Conservation (phyloP, 2,888 invertebrate genomes). For the Subacronicta megacephala region DNA sequence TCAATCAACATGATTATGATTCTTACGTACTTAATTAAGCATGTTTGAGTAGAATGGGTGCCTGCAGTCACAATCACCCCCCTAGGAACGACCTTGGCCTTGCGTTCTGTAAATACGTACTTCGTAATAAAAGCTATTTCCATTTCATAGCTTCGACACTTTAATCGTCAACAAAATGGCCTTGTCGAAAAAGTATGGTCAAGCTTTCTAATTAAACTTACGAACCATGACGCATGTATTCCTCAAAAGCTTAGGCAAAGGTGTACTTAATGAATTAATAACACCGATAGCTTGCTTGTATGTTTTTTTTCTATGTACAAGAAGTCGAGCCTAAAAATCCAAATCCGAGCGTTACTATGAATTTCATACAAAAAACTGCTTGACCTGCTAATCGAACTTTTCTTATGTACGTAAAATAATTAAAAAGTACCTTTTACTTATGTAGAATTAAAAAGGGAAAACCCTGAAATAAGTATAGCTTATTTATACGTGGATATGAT, state of each 20-base stretch:
- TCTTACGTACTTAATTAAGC: no score
- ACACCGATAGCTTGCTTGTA: no score
- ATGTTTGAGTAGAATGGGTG: neutral
- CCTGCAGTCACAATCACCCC: conserved; percentile 16
- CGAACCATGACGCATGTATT: no score
- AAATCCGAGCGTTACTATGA: no score
- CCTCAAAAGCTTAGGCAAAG: no score
- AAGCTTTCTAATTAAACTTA: no score
- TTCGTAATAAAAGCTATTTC: conserved; percentile 1
- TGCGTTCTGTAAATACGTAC: conserved; percentile 3
- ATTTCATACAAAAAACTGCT: no score
- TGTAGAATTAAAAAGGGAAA: neutral
- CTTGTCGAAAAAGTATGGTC: neutral
- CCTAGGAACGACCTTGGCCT: conserved; percentile 32
- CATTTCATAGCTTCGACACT: neutral
- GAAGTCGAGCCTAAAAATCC: no score
- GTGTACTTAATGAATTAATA: no score
- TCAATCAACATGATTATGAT: no score
- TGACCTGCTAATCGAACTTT: neutral
- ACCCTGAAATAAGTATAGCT: neutral
- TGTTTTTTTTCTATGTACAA: no score
- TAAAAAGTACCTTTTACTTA: no score
- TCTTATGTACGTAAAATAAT: neutral
- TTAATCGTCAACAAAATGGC: neutral
- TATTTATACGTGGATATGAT: neutral